Base-by-base conservation (phyloP, 2,888 invertebrate species). In the Diabrotica balteata region DNA sequence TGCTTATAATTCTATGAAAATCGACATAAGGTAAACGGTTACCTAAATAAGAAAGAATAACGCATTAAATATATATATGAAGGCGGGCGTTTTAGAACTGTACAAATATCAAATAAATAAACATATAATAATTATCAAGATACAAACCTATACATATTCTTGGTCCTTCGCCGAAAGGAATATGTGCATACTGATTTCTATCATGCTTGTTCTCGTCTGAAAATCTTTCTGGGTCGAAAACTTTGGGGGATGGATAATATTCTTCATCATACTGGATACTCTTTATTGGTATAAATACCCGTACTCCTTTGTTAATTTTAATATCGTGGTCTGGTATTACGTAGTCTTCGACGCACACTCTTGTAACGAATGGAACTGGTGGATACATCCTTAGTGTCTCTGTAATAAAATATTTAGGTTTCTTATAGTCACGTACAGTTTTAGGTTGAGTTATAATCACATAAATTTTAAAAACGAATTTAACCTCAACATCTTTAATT, bases 121-220 rank as follows among this genome's bases (percentile, higher is more conserved):
- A 17, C 17, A 2, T 17, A 32, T 4, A 32, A 32, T 4, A 32
- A 32, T 32, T 32, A 32, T 32, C 32, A 32, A 32, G 4, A 32
- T 32, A 32, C 32, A 32, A 61, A 74, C 73, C 73, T 63, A 74
- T 74, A 47, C 73, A 74, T 22, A 67, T 61, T 50, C 75, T 67
- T 8, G 72, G 74, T 7, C 75, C 75, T 65, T 74, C 72, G 0
- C 75, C 75, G 59, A 74, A 76, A 0, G 74, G 72, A 9, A 76
- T 53, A 59, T 71, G 61, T 2, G 73, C 66, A 46, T 71, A 75
- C 8, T 53, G 69, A 59, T 70, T 63, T 45, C 59, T 71, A 2
- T 22, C 17, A 7, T 63, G n/a, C 44, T 70, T 73, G 8, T 73
- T 75, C 53, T 69, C 74, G 7, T 71, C 71, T 11, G 32, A 67